These are phyloP conservation scores for Leptinotarsa rubiginosa DNA, from an alignment of 2,888 invertebrate species.

Conservation along the genomic window DNA sequence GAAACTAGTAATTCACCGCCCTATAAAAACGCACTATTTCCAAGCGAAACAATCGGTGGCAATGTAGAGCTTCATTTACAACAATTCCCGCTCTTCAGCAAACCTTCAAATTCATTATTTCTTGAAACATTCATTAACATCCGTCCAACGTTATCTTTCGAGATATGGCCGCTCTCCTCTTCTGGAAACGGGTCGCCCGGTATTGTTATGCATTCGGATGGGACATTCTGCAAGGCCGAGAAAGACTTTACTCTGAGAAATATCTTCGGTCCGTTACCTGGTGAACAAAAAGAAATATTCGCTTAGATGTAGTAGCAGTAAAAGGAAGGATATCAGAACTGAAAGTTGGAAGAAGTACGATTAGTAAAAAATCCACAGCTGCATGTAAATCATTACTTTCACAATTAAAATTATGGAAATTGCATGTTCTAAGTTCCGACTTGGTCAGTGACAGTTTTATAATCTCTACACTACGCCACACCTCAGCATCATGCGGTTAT, in stretches of 20 bases:
- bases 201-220: conserved; percentile 61
- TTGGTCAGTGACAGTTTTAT: no score
- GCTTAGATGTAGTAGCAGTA: no score
- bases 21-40: not conserved
- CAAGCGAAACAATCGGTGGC: not conserved
- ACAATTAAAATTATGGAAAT: no score
- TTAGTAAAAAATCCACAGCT: no score
- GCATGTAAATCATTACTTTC: no score
- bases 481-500: no score
- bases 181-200: conserved; percentile 55
- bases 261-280: conserved; percentile 20
- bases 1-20: not conserved
- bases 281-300: not conserved
- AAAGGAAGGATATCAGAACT: no score
- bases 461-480: no score
- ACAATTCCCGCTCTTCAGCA: not conserved
- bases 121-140: not conserved
- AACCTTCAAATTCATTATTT: no score
- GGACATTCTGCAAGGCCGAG: conserved; percentile 55
- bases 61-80: not conserved
- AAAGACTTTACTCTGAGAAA: conserved; percentile 59
- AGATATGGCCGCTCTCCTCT: conserved; percentile 13
- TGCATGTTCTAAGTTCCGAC: no score
- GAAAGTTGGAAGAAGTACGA: no score
- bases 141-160: not conserved